Evolutionary conservation across 2,888 invertebrate species (phyloP), one percentile per base, ranked within the genome.

Genomic region (Ophonus ardosiacus): DNA sequence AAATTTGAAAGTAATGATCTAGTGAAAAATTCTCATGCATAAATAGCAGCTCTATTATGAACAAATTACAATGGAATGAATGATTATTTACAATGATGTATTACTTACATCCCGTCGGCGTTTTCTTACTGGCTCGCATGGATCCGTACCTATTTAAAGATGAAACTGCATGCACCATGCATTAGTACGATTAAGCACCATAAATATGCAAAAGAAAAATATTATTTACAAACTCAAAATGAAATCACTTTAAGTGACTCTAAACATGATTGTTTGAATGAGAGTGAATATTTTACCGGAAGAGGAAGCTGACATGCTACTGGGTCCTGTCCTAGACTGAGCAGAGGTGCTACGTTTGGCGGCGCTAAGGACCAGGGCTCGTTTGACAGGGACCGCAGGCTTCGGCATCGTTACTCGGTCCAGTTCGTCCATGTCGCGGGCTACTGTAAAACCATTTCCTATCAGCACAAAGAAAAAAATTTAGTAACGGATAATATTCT

Each of bases 311-410:
- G 87, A 86, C 85, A 90, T 87, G 88, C 88, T 84, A 86, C 88
- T 86, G 43, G 43, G 13, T 85, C 90, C 85, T 38, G 90, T 87
- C 2, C 91, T 89, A 1, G 91, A 89, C 24, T 91, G 90, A 59
- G 91, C 91, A 3, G 91, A 89, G 18, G 91, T 90, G 61, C 91
- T 91, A 24, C 93, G 91, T 86, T 92, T 92, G n/a, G 88, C 87
- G 10, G 89, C 88, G 79, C 88, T 88, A 38, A 90, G 88, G 21
- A 90, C 86, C 56, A 87, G 88, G 4, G 90, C 87, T 86, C 90
- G 90, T 86, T 90, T 91, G n/a, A 89, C 91, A 15, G 93, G 92
- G 40, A 92, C 89, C 40, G 91, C 89, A 85, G 91, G 90, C 86
- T 90, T 90, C 15, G 88, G 86, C 90, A 90, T 90, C 7, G 88